phyloP scores from a whole-genome alignment of 2,888 invertebrate genomes.

The Sinodicranocentrus sp. region DNA sequence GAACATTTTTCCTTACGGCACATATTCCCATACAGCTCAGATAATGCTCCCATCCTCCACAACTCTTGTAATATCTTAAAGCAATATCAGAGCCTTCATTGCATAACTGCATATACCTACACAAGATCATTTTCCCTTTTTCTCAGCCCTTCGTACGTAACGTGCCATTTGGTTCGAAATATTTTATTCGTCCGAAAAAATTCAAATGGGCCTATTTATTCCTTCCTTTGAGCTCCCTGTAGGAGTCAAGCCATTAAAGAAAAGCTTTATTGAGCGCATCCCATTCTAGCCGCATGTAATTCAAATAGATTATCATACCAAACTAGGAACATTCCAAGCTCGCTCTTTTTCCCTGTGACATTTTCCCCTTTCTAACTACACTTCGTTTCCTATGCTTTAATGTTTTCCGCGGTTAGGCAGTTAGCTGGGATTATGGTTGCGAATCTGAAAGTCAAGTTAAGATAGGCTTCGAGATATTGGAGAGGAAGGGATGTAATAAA shows the following conservation, averaged over 20 bases:
- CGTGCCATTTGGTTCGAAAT: slow-evolving; percentile 43
- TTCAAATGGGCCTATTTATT: slow-evolving; percentile 76
- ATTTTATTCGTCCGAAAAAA: slow-evolving; percentile 75
- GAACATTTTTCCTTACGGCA: too few species aligned
- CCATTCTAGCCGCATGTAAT: slow-evolving; percentile 73
- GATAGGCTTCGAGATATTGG: slow-evolving; percentile 54
- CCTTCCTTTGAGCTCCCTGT: slow-evolving; percentile 67
- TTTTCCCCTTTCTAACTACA: slow-evolving; percentile 26
- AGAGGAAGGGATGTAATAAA: slow-evolving; percentile 65
- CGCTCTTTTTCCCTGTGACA: slow-evolving; percentile 41
- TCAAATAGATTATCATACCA: slow-evolving; percentile 75
- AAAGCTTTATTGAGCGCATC: slow-evolving; percentile 76
- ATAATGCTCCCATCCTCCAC: too few species aligned
- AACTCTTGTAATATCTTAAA: too few species aligned
- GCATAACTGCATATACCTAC: too few species aligned
- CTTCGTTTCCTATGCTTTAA: slow-evolving; percentile 44
- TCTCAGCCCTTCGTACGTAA: neutral
- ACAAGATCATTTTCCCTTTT: too few species aligned
- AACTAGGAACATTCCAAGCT: slow-evolving; percentile 60
- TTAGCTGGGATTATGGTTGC: slow-evolving; percentile 65
- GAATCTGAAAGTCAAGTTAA: slow-evolving; percentile 69
- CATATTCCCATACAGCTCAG: too few species aligned
- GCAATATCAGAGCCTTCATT: too few species aligned
- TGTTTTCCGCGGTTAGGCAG: slow-evolving; percentile 66
- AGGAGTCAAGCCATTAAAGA: slow-evolving; percentile 75